Evolutionary conservation across 2,888 invertebrate genomes (phyloP).

Genomic region (Spicauda simplicius): DNA sequence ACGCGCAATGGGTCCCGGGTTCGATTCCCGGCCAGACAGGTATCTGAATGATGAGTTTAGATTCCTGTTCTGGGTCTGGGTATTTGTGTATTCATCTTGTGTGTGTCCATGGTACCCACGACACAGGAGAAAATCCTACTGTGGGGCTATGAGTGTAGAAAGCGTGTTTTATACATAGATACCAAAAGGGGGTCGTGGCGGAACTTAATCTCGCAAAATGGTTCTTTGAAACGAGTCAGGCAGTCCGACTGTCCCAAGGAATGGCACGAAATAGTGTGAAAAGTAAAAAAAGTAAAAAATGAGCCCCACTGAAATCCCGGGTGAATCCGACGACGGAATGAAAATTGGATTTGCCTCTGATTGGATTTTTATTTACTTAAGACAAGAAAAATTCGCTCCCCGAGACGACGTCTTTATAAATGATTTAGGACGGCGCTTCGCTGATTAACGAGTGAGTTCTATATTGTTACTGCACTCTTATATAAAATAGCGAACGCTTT

Average conservation of each 20-base stretch:
- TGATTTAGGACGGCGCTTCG: slow-evolving; percentile 61
- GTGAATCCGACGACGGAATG: slow-evolving; percentile 79
- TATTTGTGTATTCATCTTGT: too few relatives aligned
- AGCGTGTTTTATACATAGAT: too few relatives aligned
- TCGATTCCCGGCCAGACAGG: too few relatives aligned
- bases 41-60: too few relatives aligned
- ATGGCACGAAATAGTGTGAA: slow-evolving; percentile 68
- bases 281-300: slow-evolving; percentile 68
- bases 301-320: slow-evolving; percentile 65
- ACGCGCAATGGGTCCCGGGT: too few relatives aligned
- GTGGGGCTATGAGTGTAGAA: too few relatives aligned
- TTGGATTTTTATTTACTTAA: slow-evolving; percentile 86
- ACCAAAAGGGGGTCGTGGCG: slow-evolving; percentile 8
- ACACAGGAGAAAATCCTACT: too few relatives aligned
- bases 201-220: slow-evolving; percentile 34
- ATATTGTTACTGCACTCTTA: not conserved
- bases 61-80: too few relatives aligned
- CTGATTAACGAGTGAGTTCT: slow-evolving; percentile 45
- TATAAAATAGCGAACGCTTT: too few relatives aligned
- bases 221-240: slow-evolving; percentile 17
- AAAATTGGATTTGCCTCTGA: slow-evolving; percentile 84
- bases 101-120: too few relatives aligned
- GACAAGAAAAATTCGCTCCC: slow-evolving; percentile 80
- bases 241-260: slow-evolving; percentile 37
- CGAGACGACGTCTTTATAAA: slow-evolving; percentile 74